A percentile compares a stretch with the other conserved stretches of the same genome.
These are phyloP conservation scores for Eudemis profundana DNA, from an alignment of 2,888 invertebrate species.

Conservation along the genomic window DNA sequence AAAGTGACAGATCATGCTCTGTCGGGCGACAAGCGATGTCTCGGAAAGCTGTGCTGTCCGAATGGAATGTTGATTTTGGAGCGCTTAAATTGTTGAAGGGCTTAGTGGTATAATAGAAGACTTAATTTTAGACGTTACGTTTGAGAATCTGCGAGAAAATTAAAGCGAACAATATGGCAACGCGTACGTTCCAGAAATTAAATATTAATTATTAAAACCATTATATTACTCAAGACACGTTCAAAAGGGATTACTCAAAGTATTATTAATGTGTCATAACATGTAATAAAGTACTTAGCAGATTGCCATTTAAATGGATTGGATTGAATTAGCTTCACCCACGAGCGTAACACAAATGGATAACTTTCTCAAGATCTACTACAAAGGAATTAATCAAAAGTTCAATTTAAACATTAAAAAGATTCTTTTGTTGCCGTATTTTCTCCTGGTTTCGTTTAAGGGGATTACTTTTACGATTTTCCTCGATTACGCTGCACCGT, in stretches of 20 bases:
- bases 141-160: neutral
- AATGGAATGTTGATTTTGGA: no score
- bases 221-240: neutral
- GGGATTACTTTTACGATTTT: conserved; percentile 31
- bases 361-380: conserved; percentile 44
- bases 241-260: conserved; percentile 6
- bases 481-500: conserved; percentile 9
- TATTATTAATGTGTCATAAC: conserved; percentile 8
- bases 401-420: conserved; percentile 41
- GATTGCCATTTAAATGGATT: conserved; percentile 35
- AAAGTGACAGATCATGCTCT: neutral
- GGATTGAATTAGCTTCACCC: conserved; percentile 5
- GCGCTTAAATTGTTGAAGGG: no score
- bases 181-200: no score
- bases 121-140: neutral
- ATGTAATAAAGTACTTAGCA: conserved; percentile 13
- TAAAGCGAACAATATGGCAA: no score
- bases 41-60: no score
- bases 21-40: no score
- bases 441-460: conserved; percentile 25
- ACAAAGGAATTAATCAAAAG: conserved; percentile 46
- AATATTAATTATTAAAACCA: neutral
- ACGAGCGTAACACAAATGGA: conserved; percentile 50
- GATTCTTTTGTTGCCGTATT: conserved; percentile 41
- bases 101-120: no score